Evolutionary conservation across 2,797 vertebrate species (phyloP).

Genomic region (Gymnopithys bicolor): DNA sequence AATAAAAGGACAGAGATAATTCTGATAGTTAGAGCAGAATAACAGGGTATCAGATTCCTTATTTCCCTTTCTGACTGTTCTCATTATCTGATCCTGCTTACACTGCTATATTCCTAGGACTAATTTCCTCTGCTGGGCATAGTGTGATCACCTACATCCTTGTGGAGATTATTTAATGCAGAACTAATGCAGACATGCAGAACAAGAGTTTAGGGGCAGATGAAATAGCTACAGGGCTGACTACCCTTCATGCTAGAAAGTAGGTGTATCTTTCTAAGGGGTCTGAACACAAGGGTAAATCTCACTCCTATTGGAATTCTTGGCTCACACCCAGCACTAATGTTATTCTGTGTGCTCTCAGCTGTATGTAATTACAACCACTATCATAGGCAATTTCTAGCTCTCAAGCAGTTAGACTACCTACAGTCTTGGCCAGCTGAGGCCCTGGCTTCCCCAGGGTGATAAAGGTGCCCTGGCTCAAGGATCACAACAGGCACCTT

Average conservation of each 20-base stretch:
- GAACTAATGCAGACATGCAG: neutral
- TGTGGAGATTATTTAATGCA: neutral
- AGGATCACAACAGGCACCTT: fast-evolving
- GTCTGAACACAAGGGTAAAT: neutral
- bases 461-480: neutral
- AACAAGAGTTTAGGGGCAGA: neutral
- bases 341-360: neutral
- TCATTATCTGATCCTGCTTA: neutral
- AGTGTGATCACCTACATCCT: neutral
- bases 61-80: neutral
- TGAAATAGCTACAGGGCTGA: neutral
- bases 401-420: neutral
- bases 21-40: neutral
- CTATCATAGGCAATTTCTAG: neutral
- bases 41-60: neutral
- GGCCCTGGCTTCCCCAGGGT: neutral
- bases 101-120: neutral
- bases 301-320: neutral
- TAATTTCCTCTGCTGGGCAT: neutral
- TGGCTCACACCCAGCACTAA: neutral
- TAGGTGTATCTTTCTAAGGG: neutral
- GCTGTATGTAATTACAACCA: neutral
- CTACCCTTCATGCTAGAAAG: neutral
- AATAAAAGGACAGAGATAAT: neutral
- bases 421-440: neutral